Evolutionary conservation across 2,113 vertebrate species (phyloP), one percentile per base, ranked within the genome.

Genomic region (Rhagologus leucostigma): DNA sequence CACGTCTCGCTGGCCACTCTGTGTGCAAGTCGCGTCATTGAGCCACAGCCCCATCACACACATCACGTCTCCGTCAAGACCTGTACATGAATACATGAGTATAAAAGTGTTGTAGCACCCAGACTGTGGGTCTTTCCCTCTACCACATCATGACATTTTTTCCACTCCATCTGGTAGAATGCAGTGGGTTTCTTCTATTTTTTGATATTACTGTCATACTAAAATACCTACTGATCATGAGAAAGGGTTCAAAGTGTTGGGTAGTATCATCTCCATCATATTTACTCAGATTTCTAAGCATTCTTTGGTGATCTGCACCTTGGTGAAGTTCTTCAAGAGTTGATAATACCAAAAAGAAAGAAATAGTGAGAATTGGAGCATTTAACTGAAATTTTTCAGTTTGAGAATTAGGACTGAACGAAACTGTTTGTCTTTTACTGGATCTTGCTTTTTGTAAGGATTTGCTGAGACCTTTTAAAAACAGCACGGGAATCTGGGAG

Each of bases 21-120:
- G 30, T 2, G 0, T 46, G 15, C 29, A 19, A 16, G 29, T 46
- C 20, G 37, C 2, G 0, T 44, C 63, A 10, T 6, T 56, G 57
- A 67, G 62, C 56, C 63, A 41, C 7, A 7, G 81, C 42, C 37
- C 52, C 47, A 21, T 60, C 60, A 33, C 30, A 50, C 44, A 30
- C 3, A 3, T 79, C 56, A 24, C 10, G 15, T 77, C 59, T 78
- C 79, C 84, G 37, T 47, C 62, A 42, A 62, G 59, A 77, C 32
- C 50, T 77, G 16, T 20, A 24, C 24, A 10, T 3, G 5, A 56
- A 35, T 56, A 16, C 1, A 0, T 20, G 41, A 59, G 26, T 35
- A 35, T 56, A 6, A 44, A 67, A 39, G 9, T 68, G 15, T 32
- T 74, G 24, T 3, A 80, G 33, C 29, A 15, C 46, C 14, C n/a